phyloP scores from a whole-genome alignment of 37 sponge, comb jelly and placozoan species.

The Haliclona indistincta region DNA sequence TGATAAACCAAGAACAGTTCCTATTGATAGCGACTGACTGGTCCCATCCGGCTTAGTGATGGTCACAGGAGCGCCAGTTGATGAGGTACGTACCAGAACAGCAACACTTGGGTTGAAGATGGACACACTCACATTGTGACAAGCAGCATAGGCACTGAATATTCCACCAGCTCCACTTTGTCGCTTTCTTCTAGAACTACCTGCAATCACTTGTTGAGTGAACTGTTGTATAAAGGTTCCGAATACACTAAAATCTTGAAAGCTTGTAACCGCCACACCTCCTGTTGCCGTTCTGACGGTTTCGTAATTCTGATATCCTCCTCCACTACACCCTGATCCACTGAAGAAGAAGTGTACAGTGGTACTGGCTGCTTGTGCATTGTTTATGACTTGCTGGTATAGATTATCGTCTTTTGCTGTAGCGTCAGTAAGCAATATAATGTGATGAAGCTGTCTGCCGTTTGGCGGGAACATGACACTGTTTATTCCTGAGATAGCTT shows the following conservation, averaged over 20 bases:
- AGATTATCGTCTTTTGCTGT: slow-evolving; percentile 17
- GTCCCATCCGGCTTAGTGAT: background rate
- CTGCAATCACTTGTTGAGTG: background rate
- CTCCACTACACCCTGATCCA: background rate
- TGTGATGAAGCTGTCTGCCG: slow-evolving; percentile 2
- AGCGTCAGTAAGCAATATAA: slow-evolving; percentile 44
- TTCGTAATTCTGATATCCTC: background rate
- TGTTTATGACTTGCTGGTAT: background rate
- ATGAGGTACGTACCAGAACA: background rate
- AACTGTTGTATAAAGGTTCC: background rate
- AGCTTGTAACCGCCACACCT: background rate
- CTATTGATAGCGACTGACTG: background rate
- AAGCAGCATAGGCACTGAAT: background rate
- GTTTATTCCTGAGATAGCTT: background rate
- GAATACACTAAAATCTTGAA: background rate
- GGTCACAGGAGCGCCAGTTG: background rate
- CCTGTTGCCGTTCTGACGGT: background rate
- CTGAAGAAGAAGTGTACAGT: slow-evolving; percentile 37
- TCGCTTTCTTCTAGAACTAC: background rate
- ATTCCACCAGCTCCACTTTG: too few relatives aligned
- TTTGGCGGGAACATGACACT: background rate
- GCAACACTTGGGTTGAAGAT: background rate
- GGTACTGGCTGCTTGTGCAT: background rate
- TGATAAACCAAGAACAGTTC: background rate
- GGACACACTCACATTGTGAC: background rate